Percentiles rank a stretch among this genome's conserved stretches.
These are phyloP conservation scores for Festucalex cinctus DNA, from an alignment of 2,113 vertebrate species.

Conservation along the genomic window DNA sequence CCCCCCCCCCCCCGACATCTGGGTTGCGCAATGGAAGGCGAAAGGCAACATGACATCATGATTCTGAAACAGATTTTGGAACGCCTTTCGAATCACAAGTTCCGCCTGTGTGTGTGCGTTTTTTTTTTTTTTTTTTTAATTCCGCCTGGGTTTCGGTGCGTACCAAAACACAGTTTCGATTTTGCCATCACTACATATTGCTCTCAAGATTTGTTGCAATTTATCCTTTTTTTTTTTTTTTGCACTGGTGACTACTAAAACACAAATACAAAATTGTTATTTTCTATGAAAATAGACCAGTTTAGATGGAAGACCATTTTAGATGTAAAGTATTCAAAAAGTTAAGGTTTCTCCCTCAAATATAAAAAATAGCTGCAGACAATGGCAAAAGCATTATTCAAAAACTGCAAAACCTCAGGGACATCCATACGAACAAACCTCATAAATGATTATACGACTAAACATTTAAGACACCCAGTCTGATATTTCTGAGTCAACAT, in stretches of 20 bases:
- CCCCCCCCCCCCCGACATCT: too few relatives aligned
- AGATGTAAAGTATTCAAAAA: slow-evolving; percentile 10
- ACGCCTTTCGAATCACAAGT: too few relatives aligned
- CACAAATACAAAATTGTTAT: not conserved
- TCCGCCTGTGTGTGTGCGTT: too few relatives aligned
- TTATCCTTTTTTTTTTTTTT: not conserved
- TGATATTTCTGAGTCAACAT: not conserved
- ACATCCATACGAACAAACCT: slow-evolving; percentile 15
- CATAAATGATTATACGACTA: slow-evolving; percentile 4
- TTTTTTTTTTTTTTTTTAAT: too few relatives aligned
- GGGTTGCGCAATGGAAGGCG: too few relatives aligned
- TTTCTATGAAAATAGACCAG: not conserved
- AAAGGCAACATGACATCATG: too few relatives aligned
- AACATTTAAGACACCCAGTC: slow-evolving; percentile 8
- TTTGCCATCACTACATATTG: too few relatives aligned
- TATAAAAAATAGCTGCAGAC: slow-evolving; percentile 11
- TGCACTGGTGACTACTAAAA: not conserved
- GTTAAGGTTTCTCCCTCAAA: slow-evolving; percentile 16
- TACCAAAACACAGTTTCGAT: too few relatives aligned
- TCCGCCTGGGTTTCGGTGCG: too few relatives aligned
- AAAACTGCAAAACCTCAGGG: slow-evolving; percentile 4
- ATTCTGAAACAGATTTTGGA: too few relatives aligned
- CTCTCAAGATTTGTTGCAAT: not conserved
- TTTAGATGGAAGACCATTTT: too few relatives aligned
- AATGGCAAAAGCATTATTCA: not conserved